Evolutionary conservation across 2,797 vertebrate genomes (phyloP), one percentile per base, ranked within the genome.

Genomic region (Vireo griseus): DNA sequence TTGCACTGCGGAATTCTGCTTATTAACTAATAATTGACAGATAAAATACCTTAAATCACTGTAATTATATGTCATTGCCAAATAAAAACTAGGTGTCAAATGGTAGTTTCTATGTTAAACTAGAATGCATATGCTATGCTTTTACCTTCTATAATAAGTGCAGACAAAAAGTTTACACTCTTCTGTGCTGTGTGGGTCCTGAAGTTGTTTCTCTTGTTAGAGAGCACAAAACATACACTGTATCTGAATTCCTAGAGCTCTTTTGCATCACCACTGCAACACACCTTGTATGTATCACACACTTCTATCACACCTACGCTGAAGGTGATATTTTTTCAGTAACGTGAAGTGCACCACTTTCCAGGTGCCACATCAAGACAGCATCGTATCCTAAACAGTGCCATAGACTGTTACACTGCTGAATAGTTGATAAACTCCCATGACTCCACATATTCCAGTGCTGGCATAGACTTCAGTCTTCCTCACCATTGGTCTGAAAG

Each of bases 21-120:
- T 94, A 89, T 16, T 95, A 79, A 67, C 45, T 94, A 88, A 89
- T 85, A 97, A 96, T 95, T 96, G 96, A 88, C 40, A 94, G 47
- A 92, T 85, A 84, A 94, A 93, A 88, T 88, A 88, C 92, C n/a
- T 89, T 81, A 76, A 88, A 93, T 85, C 63, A 85, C 47, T 92
- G 52, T 35, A 93, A 91, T 93, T 95, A 77, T 89, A 94, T 78
- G 87, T 88, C 90, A 95, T 67, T 93, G 51, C 26, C 78, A 94
- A 95, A 92, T 91, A 89, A 94, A 96, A 96, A 50, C 20, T 79
- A 94, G 92, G 37, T 5, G 10, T 40, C 50, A 95, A 92, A 94
- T 94, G 73, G n/a, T 94, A 88, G 29, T 42, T 73, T 97, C 96
- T 94, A 67, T 76, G 44, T 78, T 94, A 88, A 95, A 80, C 33